Evolutionary conservation across 2,888 invertebrate species (phyloP).

Genomic region (Pediacus dermestoides): DNA sequence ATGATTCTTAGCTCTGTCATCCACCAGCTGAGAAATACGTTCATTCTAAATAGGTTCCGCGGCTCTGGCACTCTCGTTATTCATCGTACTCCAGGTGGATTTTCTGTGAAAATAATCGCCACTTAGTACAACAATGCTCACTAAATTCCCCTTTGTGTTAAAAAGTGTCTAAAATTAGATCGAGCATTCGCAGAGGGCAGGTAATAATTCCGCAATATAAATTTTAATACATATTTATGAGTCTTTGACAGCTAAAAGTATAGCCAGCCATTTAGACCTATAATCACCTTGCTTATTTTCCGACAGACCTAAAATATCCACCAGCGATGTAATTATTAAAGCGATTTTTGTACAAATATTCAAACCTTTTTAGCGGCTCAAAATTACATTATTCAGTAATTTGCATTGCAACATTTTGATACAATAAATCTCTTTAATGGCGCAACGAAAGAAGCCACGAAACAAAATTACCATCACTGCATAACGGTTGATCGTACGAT

Average conservation of each 20-base stretch:
- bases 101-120: conserved; percentile 33
- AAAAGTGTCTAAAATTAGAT: conserved; percentile 39
- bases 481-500: too few species aligned
- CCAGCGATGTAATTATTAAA: too few species aligned
- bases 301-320: too few species aligned
- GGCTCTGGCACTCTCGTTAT: conserved; percentile 23
- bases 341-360: too few species aligned
- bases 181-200: conserved; percentile 36
- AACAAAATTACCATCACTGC: too few species aligned
- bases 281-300: too few species aligned
- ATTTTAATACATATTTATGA: conserved; percentile 50
- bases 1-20: conserved; percentile 31
- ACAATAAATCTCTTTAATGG: too few species aligned
- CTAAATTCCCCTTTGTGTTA: conserved; percentile 32
- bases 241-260: conserved; percentile 31
- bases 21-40: conserved; percentile 19
- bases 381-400: too few species aligned
- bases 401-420: too few species aligned
- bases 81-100: conserved; percentile 36
- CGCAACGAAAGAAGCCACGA: too few species aligned
- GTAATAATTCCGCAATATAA: conserved; percentile 45
- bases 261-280: not conserved
- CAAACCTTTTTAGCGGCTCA: too few species aligned
- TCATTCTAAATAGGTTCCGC: conserved; percentile 18
- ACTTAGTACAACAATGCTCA: conserved; percentile 31